Percentiles rank a stretch among this genome's conserved stretches.
Conservation (phyloP, 2,888 invertebrate genomes). For the Anodontia alba region DNA sequence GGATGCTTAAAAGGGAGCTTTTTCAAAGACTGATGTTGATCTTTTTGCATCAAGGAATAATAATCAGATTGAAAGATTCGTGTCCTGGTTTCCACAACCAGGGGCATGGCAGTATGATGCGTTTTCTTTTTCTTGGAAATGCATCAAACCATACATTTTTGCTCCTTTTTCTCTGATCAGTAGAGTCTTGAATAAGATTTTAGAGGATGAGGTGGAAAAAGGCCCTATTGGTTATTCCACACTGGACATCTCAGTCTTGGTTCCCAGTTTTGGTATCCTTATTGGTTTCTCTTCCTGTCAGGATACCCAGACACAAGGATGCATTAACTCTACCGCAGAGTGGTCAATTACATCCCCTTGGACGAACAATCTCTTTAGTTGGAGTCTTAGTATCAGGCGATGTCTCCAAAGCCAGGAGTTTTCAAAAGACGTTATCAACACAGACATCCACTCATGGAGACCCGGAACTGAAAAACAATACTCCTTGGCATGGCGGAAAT, state of each 20-base stretch:
- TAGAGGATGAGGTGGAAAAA: too few relatives aligned
- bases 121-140: neutral
- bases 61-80: neutral
- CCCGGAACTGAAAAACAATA: neutral
- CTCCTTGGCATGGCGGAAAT: neutral
- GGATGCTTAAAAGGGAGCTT: too few relatives aligned
- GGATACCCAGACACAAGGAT: constrained; percentile 33
- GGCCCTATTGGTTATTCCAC: constrained; percentile 36
- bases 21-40: too few relatives aligned
- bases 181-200: too few relatives aligned
- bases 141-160: neutral
- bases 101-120: too few relatives aligned
- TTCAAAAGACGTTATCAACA: neutral
- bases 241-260: constrained; percentile 40
- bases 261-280: constrained; percentile 36
- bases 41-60: neutral
- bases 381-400: neutral
- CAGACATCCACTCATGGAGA: neutral
- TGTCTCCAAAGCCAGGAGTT: neutral
- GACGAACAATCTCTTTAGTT: neutral
- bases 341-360: neutral
- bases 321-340: neutral
- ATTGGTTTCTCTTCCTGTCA: constrained; percentile 30
- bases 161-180: constrained; percentile 14
- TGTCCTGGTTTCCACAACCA: constrained; percentile 6